phyloP scores from a whole-genome alignment of 2,888 invertebrate genomes.

The Rapana venosa region DNA sequence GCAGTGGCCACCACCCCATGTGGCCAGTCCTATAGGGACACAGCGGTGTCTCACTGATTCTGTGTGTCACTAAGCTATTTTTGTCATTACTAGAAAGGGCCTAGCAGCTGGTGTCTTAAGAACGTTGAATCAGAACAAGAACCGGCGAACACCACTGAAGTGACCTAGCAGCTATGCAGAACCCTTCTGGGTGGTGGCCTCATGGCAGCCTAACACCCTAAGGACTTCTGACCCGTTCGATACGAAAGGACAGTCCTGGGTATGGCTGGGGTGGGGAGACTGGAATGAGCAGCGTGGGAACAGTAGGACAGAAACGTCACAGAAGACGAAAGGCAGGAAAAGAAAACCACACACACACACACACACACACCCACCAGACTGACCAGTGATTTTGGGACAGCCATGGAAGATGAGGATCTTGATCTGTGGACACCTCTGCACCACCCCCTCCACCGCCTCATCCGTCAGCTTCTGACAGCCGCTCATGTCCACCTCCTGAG shows the following conservation, averaged over 20 bases:
- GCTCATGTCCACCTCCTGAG: conserved; percentile 75
- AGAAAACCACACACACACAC: neutral
- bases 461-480: conserved; percentile 72
- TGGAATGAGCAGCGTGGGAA: neutral
- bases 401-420: conserved; percentile 73
- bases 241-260: neutral
- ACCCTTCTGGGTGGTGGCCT: too few relatives aligned
- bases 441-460: conserved; percentile 73
- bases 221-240: neutral
- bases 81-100: too few relatives aligned
- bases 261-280: neutral
- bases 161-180: neutral
- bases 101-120: too few relatives aligned
- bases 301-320: too few relatives aligned
- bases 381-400: conserved; percentile 77
- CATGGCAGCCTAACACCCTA: neutral
- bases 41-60: too few relatives aligned
- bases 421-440: conserved; percentile 71
- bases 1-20: too few relatives aligned
- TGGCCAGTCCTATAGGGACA: too few relatives aligned
- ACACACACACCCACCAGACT: too few relatives aligned
- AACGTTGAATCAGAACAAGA: too few relatives aligned
- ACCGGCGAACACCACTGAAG: too few relatives aligned
- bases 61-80: too few relatives aligned
- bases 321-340: neutral